phyloP scores from a whole-genome alignment of 1,140 invertebrate species.

The Diprion similis region DNA sequence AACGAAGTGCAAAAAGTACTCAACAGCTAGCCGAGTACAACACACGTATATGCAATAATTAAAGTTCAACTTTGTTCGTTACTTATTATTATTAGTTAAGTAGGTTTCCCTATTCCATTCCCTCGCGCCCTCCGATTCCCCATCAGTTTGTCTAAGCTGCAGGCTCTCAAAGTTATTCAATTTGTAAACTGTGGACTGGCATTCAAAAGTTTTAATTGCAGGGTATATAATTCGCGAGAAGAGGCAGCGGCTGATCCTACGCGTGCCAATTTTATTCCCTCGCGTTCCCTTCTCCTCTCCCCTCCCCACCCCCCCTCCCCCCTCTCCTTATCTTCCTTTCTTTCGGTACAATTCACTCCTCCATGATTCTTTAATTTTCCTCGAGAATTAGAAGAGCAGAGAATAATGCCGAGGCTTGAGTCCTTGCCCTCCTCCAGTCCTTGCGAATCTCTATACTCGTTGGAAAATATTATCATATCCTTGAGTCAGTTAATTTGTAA shows the following conservation, averaged over 20 bases:
- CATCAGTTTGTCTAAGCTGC: constrained; percentile 27
- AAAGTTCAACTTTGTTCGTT: constrained; percentile 32
- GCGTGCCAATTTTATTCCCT: constrained; percentile 19
- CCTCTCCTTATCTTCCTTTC: not conserved
- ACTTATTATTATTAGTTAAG: constrained; percentile 33
- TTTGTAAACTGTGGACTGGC: constrained; percentile 35
- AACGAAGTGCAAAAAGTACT: not conserved
- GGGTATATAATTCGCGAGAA: constrained; percentile 24
- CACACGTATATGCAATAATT: constrained; percentile 16
- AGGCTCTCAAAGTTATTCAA: constrained; percentile 19
- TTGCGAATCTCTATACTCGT: not conserved
- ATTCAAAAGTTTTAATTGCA: constrained; percentile 42
- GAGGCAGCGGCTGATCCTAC: constrained; percentile 44
- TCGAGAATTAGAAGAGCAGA: too few species aligned
- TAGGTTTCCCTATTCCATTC: constrained; percentile 6
- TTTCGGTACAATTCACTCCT: not conserved
- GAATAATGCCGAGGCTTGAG: too few species aligned
- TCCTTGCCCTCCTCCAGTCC: not conserved
- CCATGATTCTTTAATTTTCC: not conserved
- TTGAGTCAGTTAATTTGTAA: too few species aligned
- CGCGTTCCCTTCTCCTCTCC: not conserved
- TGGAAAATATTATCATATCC: not conserved
- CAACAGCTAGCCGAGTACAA: not conserved
- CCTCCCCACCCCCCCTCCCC: not conserved
- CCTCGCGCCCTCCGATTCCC: not conserved